phyloP scores from a whole-genome alignment of 1,140 invertebrate species.

The Drosophila lacertosa region DNA sequence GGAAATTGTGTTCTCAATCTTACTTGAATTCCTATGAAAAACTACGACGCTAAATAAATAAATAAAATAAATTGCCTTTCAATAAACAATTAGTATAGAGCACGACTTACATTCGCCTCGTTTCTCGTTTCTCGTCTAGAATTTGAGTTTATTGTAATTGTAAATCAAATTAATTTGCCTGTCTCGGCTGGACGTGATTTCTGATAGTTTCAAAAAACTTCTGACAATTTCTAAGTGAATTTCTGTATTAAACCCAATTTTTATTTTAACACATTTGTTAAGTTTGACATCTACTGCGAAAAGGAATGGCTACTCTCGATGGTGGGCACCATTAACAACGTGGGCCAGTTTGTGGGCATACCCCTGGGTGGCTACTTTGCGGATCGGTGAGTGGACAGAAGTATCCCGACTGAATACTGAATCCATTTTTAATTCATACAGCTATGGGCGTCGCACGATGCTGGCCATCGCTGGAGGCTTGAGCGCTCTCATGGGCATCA shows the following conservation, averaged over 20 bases:
- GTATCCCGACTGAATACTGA: background rate
- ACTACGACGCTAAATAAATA: too few relatives aligned
- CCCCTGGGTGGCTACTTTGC: conserved; percentile 88
- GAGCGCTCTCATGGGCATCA: conserved; percentile 86
- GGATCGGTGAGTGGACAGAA: conserved; percentile 85
- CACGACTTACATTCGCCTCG: too few relatives aligned
- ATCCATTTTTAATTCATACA: conserved; percentile 49
- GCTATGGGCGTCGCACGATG: conserved; percentile 87
- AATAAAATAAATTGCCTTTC: too few relatives aligned
- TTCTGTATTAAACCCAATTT: conserved; percentile 14
- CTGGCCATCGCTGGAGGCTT: conserved; percentile 86
- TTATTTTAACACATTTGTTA: conserved; percentile 43
- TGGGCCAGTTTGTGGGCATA: conserved; percentile 89
- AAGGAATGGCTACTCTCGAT: conserved; percentile 89
- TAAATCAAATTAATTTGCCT: too few relatives aligned
- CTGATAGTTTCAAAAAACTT: too few relatives aligned
- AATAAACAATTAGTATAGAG: background rate
- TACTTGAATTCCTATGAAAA: too few relatives aligned
- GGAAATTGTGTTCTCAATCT: too few relatives aligned
- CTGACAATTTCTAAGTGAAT: too few relatives aligned
- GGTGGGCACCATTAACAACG: conserved; percentile 89
- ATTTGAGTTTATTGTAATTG: too few relatives aligned
- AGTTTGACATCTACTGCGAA: conserved; percentile 86
- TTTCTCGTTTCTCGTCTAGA: too few relatives aligned
- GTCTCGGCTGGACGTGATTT: too few relatives aligned